Evolutionary conservation across 2,113 vertebrate species (phyloP).

Genomic region (Copsychus sechellarum): DNA sequence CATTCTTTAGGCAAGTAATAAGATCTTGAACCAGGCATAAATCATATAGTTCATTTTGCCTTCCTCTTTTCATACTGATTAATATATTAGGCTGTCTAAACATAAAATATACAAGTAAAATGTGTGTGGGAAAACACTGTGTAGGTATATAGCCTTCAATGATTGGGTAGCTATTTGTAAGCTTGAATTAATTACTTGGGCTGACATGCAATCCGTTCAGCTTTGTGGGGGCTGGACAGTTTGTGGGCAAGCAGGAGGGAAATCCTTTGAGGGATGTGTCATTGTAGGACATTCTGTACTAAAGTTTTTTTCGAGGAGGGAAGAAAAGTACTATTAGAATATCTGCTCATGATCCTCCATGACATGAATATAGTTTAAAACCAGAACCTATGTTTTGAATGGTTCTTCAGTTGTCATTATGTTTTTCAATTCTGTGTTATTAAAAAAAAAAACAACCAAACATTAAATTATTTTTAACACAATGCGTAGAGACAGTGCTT

Average conservation of each 20-base stretch:
- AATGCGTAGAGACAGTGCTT: background rate
- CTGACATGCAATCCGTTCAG: background rate
- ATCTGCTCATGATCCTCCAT: background rate
- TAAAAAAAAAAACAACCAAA: background rate
- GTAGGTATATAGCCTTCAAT: conserved; percentile 20
- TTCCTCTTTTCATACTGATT: background rate
- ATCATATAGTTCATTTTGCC: background rate
- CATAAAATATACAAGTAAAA: background rate
- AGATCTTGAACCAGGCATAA: background rate
- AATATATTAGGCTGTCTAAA: background rate
- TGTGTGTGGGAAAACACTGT: conserved; percentile 1
- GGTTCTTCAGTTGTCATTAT: background rate
- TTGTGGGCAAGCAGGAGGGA: conserved; percentile 48
- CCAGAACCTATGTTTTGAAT: background rate
- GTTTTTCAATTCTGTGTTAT: background rate
- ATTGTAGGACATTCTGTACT: background rate
- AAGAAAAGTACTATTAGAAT: background rate
- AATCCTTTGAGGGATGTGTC: conserved; percentile 29
- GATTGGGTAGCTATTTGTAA: conserved; percentile 40
- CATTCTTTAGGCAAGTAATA: background rate
- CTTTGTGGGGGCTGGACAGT: conserved; percentile 51
- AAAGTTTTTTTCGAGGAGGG: background rate
- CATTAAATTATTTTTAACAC: conserved; percentile 12
- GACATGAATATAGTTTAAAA: background rate
- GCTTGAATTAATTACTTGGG: conserved; percentile 43